Evolutionary conservation across 2,113 vertebrate genomes (phyloP).

Genomic region (Tinamus guttatus): DNA sequence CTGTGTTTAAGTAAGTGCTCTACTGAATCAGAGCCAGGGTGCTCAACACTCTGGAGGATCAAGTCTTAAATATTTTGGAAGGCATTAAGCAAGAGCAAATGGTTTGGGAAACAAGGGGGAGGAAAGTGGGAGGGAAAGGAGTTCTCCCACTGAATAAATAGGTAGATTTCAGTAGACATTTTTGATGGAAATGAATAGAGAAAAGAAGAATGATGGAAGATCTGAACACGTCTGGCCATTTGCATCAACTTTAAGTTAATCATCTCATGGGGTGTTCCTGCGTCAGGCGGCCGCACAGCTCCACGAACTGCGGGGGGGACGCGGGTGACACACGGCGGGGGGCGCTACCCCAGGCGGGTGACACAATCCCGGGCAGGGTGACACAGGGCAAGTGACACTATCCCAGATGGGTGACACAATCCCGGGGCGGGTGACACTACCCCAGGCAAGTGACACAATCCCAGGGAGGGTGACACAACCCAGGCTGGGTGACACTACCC

Average conservation of each 20-base stretch:
- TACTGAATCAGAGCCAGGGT: slow-evolving; percentile 53
- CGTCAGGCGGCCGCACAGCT: too few species aligned
- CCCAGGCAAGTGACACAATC: too few species aligned
- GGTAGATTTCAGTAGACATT: not conserved
- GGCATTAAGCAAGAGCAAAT: slow-evolving; percentile 9
- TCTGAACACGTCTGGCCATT: not conserved
- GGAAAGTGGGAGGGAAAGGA: not conserved
- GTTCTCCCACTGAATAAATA: slow-evolving; percentile 31
- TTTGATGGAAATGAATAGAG: not conserved
- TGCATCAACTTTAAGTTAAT: not conserved
- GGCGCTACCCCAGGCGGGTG: too few species aligned
- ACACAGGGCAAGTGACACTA: too few species aligned
- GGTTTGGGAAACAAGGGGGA: slow-evolving; percentile 49
- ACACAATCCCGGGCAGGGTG: too few species aligned
- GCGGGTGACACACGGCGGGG: too few species aligned
- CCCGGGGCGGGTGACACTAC: too few species aligned
- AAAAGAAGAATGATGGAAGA: not conserved
- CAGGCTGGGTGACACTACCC: too few species aligned
- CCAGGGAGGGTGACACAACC: too few species aligned
- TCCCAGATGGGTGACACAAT: too few species aligned
- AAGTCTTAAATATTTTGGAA: slow-evolving; percentile 53
- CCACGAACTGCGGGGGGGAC: too few species aligned
- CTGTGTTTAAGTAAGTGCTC: slow-evolving; percentile 13
- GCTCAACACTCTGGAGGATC: slow-evolving; percentile 15
- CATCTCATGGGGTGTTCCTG: too few species aligned